Conservation (phyloP, 2,113 vertebrate genomes). For the Phaetusa simplex region DNA sequence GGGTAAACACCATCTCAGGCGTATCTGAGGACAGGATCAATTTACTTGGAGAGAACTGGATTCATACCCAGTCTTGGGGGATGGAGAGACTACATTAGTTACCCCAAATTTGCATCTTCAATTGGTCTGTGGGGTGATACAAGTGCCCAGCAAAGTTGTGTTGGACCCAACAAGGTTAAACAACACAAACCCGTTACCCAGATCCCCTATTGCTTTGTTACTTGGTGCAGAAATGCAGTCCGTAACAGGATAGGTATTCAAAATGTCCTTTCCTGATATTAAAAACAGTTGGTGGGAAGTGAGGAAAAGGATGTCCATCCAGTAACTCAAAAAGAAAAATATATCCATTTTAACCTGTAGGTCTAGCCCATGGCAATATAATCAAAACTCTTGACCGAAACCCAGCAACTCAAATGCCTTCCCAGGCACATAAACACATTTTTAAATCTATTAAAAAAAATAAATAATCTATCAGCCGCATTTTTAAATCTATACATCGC, state of each 20-base stretch:
- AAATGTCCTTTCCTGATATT: neutral
- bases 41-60: neutral
- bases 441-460: neutral
- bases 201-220: rapidly evolving
- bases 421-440: neutral
- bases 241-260: neutral
- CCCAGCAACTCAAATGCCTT: neutral
- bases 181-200: rapidly evolving
- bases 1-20: neutral
- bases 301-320: neutral
- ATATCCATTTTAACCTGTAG: neutral
- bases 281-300: neutral
- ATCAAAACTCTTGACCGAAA: neutral
- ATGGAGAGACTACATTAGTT: neutral
- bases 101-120: neutral
- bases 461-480: neutral
- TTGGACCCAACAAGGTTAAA: neutral
- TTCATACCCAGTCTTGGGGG: neutral
- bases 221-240: neutral
- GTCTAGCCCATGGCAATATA: neutral
- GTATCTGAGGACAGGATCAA: neutral
- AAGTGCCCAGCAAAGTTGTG: neutral
- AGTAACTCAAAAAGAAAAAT: neutral
- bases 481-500: neutral
- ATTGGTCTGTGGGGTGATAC: neutral